These are phyloP conservation scores for Maniola hyperantus DNA, from an alignment of 2,888 invertebrate species.

Conservation along the genomic window DNA sequence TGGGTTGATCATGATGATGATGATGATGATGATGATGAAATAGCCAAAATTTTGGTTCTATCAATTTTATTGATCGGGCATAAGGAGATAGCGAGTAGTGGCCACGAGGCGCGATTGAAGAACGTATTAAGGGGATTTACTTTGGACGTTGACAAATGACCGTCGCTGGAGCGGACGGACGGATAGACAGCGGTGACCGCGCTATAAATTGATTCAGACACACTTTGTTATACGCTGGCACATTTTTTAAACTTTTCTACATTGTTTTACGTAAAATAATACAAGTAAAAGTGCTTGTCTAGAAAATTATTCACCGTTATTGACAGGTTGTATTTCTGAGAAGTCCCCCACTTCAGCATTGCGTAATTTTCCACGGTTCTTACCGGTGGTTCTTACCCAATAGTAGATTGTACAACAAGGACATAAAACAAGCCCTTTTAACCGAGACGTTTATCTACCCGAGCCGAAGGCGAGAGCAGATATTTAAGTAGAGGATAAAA, in stretches of 20 bases:
- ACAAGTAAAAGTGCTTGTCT: not conserved
- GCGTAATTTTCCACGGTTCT: not conserved
- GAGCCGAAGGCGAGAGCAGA: too few relatives aligned
- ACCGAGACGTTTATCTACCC: too few relatives aligned
- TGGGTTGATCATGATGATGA: too few relatives aligned
- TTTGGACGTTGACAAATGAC: constrained; percentile 73
- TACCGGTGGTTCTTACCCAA: too few relatives aligned
- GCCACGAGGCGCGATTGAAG: constrained; percentile 58
- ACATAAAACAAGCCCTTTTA: too few relatives aligned
- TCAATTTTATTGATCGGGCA: constrained; percentile 28
- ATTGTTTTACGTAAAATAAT: not conserved
- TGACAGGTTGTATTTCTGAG: too few relatives aligned
- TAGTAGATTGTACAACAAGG: too few relatives aligned
- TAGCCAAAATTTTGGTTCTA: not conserved
- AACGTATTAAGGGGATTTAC: constrained; percentile 72
- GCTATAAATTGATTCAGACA: constrained; percentile 45
- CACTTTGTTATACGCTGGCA: constrained; percentile 30
- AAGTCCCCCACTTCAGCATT: not conserved
- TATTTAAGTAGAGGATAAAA: too few relatives aligned
- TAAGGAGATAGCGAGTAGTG: constrained; percentile 34
- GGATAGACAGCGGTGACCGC: constrained; percentile 42
- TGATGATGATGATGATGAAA: not conserved
- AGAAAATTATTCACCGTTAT: too few relatives aligned
- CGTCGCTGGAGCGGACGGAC: constrained; percentile 56
- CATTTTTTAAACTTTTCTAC: constrained; percentile 19